Percentiles rank a stretch among this genome's conserved stretches.
Evolutionary conservation across 1,140 invertebrate genomes (phyloP).

Genomic region (Drosophila suzukii): DNA sequence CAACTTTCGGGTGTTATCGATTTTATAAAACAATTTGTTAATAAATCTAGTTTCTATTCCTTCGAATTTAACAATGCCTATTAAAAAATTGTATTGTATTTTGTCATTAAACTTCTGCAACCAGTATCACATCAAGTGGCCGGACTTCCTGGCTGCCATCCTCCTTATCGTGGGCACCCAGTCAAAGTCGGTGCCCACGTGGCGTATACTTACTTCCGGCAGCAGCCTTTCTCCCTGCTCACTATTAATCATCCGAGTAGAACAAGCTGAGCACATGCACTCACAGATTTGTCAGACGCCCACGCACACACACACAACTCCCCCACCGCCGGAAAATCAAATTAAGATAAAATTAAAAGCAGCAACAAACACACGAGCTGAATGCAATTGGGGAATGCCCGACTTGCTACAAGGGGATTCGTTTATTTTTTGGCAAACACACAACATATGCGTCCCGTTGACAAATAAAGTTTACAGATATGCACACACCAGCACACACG

Average conservation of each 20-base stretch:
- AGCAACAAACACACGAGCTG: slow-evolving; percentile 48
- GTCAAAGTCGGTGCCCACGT: slow-evolving; percentile 15
- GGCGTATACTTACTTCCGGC: slow-evolving; percentile 7
- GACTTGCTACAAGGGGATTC: slow-evolving; percentile 30
- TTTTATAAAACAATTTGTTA: no score
- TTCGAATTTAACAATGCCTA: no score
- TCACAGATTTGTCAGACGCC: slow-evolving; percentile 51
- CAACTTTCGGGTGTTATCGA: no score
- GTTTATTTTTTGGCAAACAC: slow-evolving; percentile 73
- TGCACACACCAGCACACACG: slow-evolving; percentile 48
- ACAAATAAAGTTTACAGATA: slow-evolving; percentile 80
- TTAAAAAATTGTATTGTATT: no score
- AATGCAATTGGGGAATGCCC: slow-evolving; percentile 27
- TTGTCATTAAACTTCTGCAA: no score
- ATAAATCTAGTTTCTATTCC: no score
- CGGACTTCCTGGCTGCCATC: neutral
- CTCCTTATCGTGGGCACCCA: neutral
- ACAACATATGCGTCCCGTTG: slow-evolving; percentile 78
- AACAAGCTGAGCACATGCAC: slow-evolving; percentile 27
- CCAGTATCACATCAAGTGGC: neutral
- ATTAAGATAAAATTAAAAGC: slow-evolving; percentile 72
- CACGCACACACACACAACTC: slow-evolving; percentile 4
- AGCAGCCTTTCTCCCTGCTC: neutral
- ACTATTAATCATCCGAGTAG: slow-evolving; percentile 31
- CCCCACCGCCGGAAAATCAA: slow-evolving; percentile 53